Percentiles rank a stretch among this genome's conserved stretches.
These are phyloP conservation scores for Dreissena polymorpha DNA, from an alignment of 1,140 invertebrate genomes.

Conservation along the genomic window DNA sequence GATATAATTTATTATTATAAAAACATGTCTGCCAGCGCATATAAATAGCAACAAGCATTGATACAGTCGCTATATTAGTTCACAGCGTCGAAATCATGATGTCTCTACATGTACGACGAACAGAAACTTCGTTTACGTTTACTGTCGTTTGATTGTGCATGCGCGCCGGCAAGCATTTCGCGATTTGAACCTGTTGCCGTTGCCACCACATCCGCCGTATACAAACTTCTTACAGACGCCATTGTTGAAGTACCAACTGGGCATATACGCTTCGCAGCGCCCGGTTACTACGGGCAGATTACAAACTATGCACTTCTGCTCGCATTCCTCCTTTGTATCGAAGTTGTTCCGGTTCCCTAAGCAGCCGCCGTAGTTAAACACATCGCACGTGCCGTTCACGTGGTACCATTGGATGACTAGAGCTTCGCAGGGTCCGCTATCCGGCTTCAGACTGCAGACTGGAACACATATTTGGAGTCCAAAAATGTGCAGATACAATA, in stretches of 20 bases:
- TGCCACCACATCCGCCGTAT: constrained; percentile 75
- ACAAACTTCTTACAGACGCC: constrained; percentile 66
- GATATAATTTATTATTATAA: too few relatives aligned
- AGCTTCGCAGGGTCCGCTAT: too few relatives aligned
- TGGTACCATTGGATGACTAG: too few relatives aligned
- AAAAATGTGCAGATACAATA: too few relatives aligned
- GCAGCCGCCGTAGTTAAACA: constrained; percentile 77
- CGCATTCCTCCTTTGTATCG: constrained; percentile 58
- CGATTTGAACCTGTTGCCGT: constrained; percentile 72
- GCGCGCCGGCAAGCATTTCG: constrained; percentile 60
- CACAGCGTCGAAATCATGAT: too few relatives aligned
- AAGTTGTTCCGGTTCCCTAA: constrained; percentile 78
- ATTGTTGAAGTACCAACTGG: not conserved
- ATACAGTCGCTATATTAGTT: too few relatives aligned
- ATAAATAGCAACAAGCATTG: too few relatives aligned
- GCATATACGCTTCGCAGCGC: not conserved
- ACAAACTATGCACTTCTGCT: not conserved
- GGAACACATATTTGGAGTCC: too few relatives aligned
- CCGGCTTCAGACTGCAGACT: too few relatives aligned
- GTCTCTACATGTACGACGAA: too few relatives aligned
- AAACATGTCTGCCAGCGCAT: too few relatives aligned
- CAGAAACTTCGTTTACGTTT: too few relatives aligned
- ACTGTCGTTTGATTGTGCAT: constrained; percentile 57
- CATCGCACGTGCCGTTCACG: constrained; percentile 62
- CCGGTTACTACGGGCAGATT: not conserved